Evolutionary conservation across 2,888 invertebrate genomes (phyloP), one percentile per base, ranked within the genome.

Genomic region (Bunonema sp.): DNA sequence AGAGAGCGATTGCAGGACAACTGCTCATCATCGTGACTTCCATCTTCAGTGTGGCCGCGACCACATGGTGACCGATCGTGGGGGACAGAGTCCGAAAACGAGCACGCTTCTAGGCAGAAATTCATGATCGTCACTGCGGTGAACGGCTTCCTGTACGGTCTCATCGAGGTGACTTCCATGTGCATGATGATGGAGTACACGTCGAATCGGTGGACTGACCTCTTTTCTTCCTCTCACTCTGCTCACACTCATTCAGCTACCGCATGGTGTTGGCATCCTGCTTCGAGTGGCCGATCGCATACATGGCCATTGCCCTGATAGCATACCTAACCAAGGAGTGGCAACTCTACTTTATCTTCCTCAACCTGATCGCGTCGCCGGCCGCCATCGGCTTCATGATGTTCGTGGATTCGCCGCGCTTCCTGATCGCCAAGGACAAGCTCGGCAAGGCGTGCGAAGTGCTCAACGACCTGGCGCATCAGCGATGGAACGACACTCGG

Each of bases 131-230:
- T n/a, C n/a, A n/a, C n/a, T n/a, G n/a, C n/a, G n/a, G 43, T 59
- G 31, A 64, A 60, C 35, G 60, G 63, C 34, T 50, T 63, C 42
- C 35, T 63, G 16, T 64, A 64, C 39, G 63, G 63, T 23, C 44
- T 60, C 23, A 53, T 63, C 21, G 62, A 61, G 46, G 58, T 57
- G 18, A 59, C 59, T 4, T 47, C 54, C 1, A 39, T 61, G 12
- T 56, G 59, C 4, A 46, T 63, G 52, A 52, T 63, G 59, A 57
- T 63, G 52, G 63, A 63, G 38, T 57, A 53, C 44, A 63, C 63
- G 10, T 20, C 8, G 21, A 22, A 12, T 12, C 8, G 23, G 22
- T 38, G 19, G 22, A 4, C 10, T 15, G 10, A 15, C 32, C 24
- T 26, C n/a, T 36, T 22, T 21, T 1, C n/a, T n/a, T 19, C 22